These are phyloP conservation scores for Odocoileus hemionus DNA, from an alignment of 2,113 vertebrate species.

Conservation along the genomic window DNA sequence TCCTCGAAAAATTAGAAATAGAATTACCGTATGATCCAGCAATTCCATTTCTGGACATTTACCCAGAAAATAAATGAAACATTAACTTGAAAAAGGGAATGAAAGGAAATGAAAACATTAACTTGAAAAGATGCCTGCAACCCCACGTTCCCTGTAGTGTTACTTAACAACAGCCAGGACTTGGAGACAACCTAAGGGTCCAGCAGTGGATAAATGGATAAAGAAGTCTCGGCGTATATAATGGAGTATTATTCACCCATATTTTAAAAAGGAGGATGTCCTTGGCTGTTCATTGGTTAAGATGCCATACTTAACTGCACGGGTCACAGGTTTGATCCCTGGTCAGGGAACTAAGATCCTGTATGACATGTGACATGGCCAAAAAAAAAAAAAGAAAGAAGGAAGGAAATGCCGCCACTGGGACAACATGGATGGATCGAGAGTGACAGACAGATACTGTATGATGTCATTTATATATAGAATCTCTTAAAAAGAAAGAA, in stretches of 20 bases:
- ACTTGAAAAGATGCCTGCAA: neutral
- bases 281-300: neutral
- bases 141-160: rapidly evolving
- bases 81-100: neutral
- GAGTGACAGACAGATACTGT: neutral
- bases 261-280: neutral
- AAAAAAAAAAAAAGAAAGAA: neutral
- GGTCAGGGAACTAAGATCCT: neutral
- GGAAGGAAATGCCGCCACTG: neutral
- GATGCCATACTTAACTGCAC: rapidly evolving
- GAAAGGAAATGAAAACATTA: neutral
- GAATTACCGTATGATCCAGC: neutral
- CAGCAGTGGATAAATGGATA: neutral
- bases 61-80: neutral
- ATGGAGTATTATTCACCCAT: neutral
- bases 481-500: neutral
- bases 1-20: neutral
- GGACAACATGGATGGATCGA: too few relatives aligned
- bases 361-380: rapidly evolving
- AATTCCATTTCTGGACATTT: neutral
- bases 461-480: neutral
- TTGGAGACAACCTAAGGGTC: too few relatives aligned
- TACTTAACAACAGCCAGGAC: neutral
- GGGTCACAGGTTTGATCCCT: neutral
- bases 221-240: rapidly evolving